Conservation (phyloP, 2,888 invertebrate genomes). For the Xylota segnis region DNA sequence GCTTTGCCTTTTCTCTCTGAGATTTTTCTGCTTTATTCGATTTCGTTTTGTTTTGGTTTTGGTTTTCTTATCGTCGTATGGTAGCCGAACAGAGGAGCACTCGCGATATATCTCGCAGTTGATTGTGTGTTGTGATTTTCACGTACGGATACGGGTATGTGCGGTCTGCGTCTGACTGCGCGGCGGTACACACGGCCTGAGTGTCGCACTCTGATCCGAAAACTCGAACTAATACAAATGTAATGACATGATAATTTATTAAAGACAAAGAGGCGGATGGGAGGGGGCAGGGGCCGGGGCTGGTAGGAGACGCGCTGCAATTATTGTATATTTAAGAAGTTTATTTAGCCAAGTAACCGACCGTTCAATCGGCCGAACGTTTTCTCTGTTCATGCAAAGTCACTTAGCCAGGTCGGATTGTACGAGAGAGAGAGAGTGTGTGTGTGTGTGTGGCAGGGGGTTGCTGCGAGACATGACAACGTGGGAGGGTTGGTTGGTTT, state of each 20-base stretch:
- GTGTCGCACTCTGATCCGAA: conserved; percentile 74
- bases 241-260: conserved; percentile 76
- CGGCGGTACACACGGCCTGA: conserved; percentile 40
- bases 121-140: conserved; percentile 72
- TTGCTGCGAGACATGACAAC: conserved; percentile 34
- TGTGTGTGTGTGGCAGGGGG: conserved; percentile 19
- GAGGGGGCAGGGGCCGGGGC: not conserved
- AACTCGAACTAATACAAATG: conserved; percentile 76
- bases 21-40: conserved; percentile 41
- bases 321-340: conserved; percentile 71
- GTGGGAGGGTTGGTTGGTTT: conserved; percentile 64
- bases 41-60: conserved; percentile 72
- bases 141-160: conserved; percentile 67
- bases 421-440: not conserved
- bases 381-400: conserved; percentile 62
- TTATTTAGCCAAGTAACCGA: conserved; percentile 73
- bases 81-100: conserved; percentile 19
- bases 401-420: conserved; percentile 60
- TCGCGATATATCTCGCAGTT: conserved; percentile 36
- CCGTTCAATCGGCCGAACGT: conserved; percentile 66
- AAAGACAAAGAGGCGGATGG: conserved; percentile 44
- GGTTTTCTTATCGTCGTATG: conserved; percentile 59
- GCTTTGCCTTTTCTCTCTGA: conserved; percentile 6
- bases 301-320: conserved; percentile 59
- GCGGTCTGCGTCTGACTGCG: conserved; percentile 32